These are phyloP conservation scores for Chrysolina americana DNA, from an alignment of 2,888 invertebrate species.

Conservation along the genomic window DNA sequence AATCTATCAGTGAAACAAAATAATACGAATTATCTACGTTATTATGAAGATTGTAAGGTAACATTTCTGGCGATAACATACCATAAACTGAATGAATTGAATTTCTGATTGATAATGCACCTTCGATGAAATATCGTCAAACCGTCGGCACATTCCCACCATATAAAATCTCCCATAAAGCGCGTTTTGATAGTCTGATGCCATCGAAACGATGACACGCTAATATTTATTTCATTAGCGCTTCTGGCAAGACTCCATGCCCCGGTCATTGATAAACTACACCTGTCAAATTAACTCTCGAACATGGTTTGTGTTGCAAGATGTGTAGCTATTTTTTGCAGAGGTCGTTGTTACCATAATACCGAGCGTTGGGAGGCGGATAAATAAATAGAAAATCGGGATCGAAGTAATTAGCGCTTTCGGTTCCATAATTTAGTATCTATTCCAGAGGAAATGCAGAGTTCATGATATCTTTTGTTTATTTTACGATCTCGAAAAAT, in stretches of 20 bases:
- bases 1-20: no score
- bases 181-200: neutral
- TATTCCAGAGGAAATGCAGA: neutral
- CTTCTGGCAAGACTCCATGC: conserved; percentile 40
- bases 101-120: neutral
- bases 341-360: conserved; percentile 25
- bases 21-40: no score
- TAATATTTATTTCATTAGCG: conserved; percentile 31
- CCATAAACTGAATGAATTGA: neutral
- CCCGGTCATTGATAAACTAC: conserved; percentile 29
- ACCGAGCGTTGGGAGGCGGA: neutral
- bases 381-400: neutral
- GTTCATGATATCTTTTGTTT: neutral
- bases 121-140: neutral
- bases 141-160: neutral
- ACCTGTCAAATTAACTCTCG: conserved; percentile 37
- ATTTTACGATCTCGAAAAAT: neutral
- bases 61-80: no score
- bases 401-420: conserved; percentile 8
- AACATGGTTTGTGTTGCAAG: conserved; percentile 24
- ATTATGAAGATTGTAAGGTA: no score
- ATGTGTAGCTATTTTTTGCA: conserved; percentile 25
- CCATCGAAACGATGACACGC: neutral
- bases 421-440: neutral
- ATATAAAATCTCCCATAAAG: neutral